These are phyloP conservation scores for Hypercompe scribonia DNA, from an alignment of 2,888 invertebrate genomes.

Conservation along the genomic window DNA sequence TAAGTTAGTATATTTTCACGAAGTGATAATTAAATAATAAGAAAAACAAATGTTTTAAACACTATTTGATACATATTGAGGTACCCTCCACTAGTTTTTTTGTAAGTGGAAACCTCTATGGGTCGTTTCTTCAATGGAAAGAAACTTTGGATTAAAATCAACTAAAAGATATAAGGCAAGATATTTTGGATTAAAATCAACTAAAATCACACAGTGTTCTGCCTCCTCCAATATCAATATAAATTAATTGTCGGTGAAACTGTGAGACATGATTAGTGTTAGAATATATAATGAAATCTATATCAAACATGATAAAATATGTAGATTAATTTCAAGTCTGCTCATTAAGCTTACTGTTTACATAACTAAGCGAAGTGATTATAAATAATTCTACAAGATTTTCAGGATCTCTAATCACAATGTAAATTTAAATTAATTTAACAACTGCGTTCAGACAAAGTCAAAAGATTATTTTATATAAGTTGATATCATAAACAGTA, in stretches of 20 bases:
- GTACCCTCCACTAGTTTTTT: neutral
- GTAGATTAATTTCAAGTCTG: neutral
- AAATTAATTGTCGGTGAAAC: neutral
- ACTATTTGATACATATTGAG: neutral
- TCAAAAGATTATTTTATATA: neutral
- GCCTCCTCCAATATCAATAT: neutral
- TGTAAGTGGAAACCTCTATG: neutral
- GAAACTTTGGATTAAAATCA: neutral
- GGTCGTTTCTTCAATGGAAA: neutral
- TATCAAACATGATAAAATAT: constrained; percentile 1
- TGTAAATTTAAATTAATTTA: neutral
- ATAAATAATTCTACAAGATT: neutral
- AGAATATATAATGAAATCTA: neutral
- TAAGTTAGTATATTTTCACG: neutral
- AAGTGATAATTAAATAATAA: neutral
- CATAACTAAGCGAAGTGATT: neutral
- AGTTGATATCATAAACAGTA: too few species aligned
- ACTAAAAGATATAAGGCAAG: neutral
- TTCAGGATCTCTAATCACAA: constrained; percentile 1
- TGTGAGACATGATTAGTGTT: neutral
- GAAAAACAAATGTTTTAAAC: neutral
- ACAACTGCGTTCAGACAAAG: neutral
- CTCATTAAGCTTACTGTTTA: neutral
- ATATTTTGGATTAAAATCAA: neutral
- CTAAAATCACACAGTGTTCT: neutral